Evolutionary conservation across 2,797 vertebrate species (phyloP).

Genomic region (Sebastiscus tertius): DNA sequence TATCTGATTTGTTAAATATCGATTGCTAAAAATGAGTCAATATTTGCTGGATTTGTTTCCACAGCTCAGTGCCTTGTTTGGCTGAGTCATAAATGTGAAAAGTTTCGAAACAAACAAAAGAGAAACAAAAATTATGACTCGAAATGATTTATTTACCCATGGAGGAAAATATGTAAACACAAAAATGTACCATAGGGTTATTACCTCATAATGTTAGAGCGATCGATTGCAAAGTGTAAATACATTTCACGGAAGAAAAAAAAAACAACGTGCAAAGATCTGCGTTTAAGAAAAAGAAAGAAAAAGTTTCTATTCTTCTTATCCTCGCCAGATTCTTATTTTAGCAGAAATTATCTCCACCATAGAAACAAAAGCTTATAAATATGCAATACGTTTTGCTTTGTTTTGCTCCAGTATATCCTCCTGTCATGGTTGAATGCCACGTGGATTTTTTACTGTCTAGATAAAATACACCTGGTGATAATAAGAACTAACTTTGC

Average conservation of each 20-base stretch:
- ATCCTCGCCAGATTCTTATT: not conserved
- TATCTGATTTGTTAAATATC: not conserved
- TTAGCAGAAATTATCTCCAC: not conserved
- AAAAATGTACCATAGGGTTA: fast-evolving
- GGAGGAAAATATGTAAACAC: not conserved
- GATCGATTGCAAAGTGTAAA: not conserved
- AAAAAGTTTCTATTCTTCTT: slow-evolving; percentile 11
- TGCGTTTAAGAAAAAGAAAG: not conserved
- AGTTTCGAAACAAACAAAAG: slow-evolving; percentile 14
- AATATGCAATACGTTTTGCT: not conserved
- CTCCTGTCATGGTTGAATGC: not conserved
- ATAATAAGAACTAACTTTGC: slow-evolving; percentile 27
- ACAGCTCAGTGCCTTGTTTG: not conserved
- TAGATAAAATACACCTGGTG: slow-evolving; percentile 9
- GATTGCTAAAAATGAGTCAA: not conserved
- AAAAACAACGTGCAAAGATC: not conserved
- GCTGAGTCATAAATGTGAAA: slow-evolving; percentile 13
- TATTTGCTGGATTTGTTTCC: not conserved
- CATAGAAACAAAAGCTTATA: not conserved
- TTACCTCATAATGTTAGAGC: not conserved
- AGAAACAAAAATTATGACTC: not conserved
- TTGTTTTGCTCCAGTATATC: not conserved
- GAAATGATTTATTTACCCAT: not conserved
- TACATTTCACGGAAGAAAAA: not conserved
- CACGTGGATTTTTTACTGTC: not conserved